Percentiles rank a stretch among this genome's conserved stretches.
These are phyloP conservation scores for Tineola bisselliella DNA, from an alignment of 2,888 invertebrate species.

Conservation along the genomic window DNA sequence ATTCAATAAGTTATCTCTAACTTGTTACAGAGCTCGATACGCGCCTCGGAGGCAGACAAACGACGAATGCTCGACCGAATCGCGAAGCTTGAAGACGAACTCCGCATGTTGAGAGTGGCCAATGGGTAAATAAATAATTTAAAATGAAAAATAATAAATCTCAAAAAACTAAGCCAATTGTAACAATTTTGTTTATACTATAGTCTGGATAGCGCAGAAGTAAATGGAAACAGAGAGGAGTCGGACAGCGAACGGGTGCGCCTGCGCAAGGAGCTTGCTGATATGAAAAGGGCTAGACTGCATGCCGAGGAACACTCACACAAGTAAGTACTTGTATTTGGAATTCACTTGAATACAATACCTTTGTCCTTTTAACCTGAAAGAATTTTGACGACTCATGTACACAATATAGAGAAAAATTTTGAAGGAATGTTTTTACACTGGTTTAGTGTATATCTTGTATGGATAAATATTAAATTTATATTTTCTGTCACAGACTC, in stretches of 20 bases:
- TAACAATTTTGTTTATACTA: no score
- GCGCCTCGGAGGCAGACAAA: constrained; percentile 71
- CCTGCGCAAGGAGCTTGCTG: constrained; percentile 65
- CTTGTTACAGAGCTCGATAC: constrained; percentile 70
- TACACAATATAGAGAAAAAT: no score
- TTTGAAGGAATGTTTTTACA: no score
- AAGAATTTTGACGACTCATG: no score
- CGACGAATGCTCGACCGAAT: constrained; percentile 74
- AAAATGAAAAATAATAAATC: no score
- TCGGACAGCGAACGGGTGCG: constrained; percentile 63
- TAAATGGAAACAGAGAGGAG: constrained; percentile 45
- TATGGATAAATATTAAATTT: neutral
- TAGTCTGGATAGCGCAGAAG: constrained; percentile 33
- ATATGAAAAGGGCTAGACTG: constrained; percentile 66
- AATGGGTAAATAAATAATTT: constrained; percentile 29
- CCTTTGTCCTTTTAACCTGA: no score
- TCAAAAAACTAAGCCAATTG: no score
- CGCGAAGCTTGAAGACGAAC: constrained; percentile 73
- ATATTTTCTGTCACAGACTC: constrained; percentile 41
- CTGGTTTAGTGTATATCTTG: no score
- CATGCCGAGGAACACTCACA: constrained; percentile 66
- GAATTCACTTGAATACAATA: no score
- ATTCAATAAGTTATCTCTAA: neutral
- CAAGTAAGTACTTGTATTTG: no score
- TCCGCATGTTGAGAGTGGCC: constrained; percentile 51